Base-by-base conservation (phyloP, 1,140 invertebrate genomes). In the Aphelinus certus region DNA sequence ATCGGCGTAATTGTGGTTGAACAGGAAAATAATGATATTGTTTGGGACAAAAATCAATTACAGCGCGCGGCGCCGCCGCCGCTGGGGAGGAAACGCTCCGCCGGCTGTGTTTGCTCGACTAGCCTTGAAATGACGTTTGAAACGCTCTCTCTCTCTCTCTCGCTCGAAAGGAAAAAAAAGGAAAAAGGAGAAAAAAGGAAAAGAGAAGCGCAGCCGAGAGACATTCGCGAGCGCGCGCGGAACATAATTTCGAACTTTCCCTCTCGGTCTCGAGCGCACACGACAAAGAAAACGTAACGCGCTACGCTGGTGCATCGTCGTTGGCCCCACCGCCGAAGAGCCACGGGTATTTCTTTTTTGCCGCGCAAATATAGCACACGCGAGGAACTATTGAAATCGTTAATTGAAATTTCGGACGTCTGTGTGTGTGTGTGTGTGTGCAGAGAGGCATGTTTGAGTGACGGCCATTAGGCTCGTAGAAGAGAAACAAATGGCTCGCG, bases 341-440 rank as follows among this genome's bases (percentile, higher is more conserved):
- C 26, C 26, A 26, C 26, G 26, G 26, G 26, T 26, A 43, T 65
- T 73, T 73, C 71, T 66, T 73, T 66, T 55, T 56, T 64, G 46
- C 49, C 55, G 42, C 4, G 7, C 42, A 26, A 10, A 7, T 72
- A 7, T 10, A 57, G 5, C 70, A 9, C 51, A 62, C 3, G 46
- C 48, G 10, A 58, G 66, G 60, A 58, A 42, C 7, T 49, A 49
- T 73, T 49, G 57, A 62, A 66, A 61, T 60, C 56, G 57, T 60
- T 73, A 67, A 73, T 73, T 73, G 71, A 49, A 67, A 73, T 73
- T 67, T 67, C 71, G 56, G 65, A 60, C 26, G 26, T 26, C 26
- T 26, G 26, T 26, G 26, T 26, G 26, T 26, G 26, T 26, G 26
- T 26, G 60, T 53, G 4, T 26, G 26, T 26, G 26, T 26, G 26